These are phyloP conservation scores for Maconellicoccus hirsutus DNA, from an alignment of 1,140 invertebrate species.

Conservation along the genomic window DNA sequence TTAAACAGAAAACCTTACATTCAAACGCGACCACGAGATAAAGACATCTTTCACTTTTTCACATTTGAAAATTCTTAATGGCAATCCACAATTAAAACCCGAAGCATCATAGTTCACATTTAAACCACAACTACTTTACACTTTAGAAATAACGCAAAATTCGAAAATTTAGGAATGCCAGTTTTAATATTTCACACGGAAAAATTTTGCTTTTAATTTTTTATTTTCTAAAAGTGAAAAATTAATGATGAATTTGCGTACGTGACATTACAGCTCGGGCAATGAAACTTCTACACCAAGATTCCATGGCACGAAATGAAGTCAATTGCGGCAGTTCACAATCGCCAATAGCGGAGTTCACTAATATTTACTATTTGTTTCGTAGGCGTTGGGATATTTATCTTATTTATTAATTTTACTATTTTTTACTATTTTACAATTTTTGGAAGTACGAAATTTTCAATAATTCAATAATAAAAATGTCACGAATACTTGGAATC, in stretches of 20 bases:
- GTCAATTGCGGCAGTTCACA: not conserved
- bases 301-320: not conserved
- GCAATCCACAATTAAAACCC: no score
- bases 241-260: constrained; percentile 3
- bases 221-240: not conserved
- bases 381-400: not conserved
- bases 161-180: no score
- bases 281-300: not conserved
- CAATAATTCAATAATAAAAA: not conserved
- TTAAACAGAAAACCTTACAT: no score
- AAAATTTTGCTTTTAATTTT: not conserved
- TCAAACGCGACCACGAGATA: no score
- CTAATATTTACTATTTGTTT: not conserved
- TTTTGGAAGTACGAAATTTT: not conserved
- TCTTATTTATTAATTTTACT: not conserved
- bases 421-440: not conserved
- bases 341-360: not conserved
- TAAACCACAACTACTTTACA: no score
- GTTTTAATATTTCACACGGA: not conserved
- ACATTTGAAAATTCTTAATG: no score
- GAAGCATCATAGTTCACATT: no score
- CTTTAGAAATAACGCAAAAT: no score
- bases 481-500: no score
- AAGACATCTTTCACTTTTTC: no score
- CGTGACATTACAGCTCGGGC: not conserved